Evolutionary conservation across 2,113 vertebrate species (phyloP).

Genomic region (Abramis brama): DNA sequence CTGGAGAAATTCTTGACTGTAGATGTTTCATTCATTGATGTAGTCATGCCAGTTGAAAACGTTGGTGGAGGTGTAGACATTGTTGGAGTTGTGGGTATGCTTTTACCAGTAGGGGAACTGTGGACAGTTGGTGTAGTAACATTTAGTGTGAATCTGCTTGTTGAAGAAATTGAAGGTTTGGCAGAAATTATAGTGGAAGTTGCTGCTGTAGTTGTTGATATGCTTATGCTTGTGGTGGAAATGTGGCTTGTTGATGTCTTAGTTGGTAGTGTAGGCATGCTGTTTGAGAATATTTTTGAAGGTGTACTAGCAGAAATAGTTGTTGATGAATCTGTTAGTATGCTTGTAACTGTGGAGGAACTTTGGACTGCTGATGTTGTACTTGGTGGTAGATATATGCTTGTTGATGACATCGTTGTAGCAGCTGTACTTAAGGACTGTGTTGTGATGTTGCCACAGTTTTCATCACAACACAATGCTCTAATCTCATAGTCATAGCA

Average conservation of each 20-base stretch:
- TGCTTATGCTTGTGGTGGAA: background rate
- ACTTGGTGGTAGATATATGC: background rate
- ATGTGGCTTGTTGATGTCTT: background rate
- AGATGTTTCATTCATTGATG: background rate
- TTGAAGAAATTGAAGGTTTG: background rate
- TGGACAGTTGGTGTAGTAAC: background rate
- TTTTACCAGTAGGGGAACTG: background rate
- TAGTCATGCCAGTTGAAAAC: background rate
- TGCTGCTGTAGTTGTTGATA: background rate
- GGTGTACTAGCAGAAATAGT: background rate
- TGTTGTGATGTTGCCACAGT: background rate
- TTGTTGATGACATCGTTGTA: background rate
- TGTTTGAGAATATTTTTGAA: background rate
- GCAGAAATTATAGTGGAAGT: background rate
- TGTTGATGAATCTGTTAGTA: no score
- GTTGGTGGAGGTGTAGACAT: slow-evolving; percentile 2
- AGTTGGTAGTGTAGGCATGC: background rate
- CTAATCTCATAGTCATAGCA: background rate
- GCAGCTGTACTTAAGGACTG: background rate
- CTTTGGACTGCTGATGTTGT: background rate
- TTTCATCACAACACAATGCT: background rate
- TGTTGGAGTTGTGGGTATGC: background rate
- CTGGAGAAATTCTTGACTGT: background rate
- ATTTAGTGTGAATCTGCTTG: background rate
- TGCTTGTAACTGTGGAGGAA: background rate